These are phyloP conservation scores for Heterodera carotae DNA, from an alignment of 1,140 invertebrate genomes.

Conservation along the genomic window DNA sequence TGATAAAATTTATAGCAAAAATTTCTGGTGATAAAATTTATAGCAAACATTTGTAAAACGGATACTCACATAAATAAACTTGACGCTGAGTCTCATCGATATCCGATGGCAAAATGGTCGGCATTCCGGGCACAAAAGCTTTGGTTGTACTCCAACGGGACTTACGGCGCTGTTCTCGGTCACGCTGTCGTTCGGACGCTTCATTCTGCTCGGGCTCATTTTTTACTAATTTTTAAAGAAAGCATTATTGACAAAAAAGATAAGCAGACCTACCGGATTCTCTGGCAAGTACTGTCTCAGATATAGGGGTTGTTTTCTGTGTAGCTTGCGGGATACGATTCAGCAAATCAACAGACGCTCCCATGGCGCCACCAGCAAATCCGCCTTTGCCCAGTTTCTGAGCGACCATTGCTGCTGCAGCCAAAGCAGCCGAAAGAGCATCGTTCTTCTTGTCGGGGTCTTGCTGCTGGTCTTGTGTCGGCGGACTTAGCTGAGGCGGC, in stretches of 20 bases:
- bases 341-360: conserved; percentile 10
- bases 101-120: conserved; percentile 62
- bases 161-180: conserved; percentile 36
- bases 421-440: conserved; percentile 27
- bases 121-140: conserved; percentile 65
- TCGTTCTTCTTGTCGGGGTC: conserved; percentile 5
- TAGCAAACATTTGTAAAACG: too few species aligned
- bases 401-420: conserved; percentile 26
- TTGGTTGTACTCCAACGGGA: conserved; percentile 63
- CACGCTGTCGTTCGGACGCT: background rate
- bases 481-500: background rate
- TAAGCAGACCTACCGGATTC: background rate
- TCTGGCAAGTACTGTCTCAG: conserved; percentile 24
- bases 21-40: too few species aligned
- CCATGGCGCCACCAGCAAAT: conserved; percentile 11
- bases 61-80: conserved; percentile 59
- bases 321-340: conserved; percentile 29
- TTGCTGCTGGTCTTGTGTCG: background rate
- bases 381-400: conserved; percentile 19
- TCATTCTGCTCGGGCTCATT: background rate
- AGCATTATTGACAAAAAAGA: background rate
- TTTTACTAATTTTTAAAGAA: background rate
- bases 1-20: too few species aligned
- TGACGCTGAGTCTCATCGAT: conserved; percentile 59
- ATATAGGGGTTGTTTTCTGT: conserved; percentile 13